These are phyloP conservation scores for Agrotis clavis DNA, from an alignment of 2,888 invertebrate species.

Conservation along the genomic window DNA sequence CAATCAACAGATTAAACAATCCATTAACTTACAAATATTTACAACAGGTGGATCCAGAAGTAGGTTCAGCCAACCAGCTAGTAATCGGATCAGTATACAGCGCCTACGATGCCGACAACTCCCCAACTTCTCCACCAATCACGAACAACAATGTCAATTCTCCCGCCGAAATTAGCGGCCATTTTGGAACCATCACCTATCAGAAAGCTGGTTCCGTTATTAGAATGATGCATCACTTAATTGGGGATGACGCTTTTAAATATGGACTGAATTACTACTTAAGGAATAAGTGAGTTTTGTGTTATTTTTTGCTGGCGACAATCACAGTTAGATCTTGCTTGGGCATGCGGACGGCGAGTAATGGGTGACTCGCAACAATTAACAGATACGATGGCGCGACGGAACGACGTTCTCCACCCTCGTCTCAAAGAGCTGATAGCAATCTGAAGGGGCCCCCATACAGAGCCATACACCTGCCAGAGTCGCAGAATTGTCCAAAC, in stretches of 20 bases:
- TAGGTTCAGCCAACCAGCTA: slow-evolving; percentile 92
- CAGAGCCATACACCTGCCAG: no score
- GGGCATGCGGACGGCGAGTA: no score
- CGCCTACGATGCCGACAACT: slow-evolving; percentile 92
- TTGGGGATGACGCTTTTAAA: slow-evolving; percentile 81
- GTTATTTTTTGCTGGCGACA: not conserved
- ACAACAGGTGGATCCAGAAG: slow-evolving; percentile 91
- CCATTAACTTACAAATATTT: not conserved
- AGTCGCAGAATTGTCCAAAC: no score
- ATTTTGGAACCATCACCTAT: slow-evolving; percentile 93
- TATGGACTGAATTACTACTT: slow-evolving; percentile 81
- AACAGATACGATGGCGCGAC: no score
- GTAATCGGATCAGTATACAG: slow-evolving; percentile 92
- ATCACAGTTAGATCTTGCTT: no score
- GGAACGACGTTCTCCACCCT: no score
- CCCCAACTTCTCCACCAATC: slow-evolving; percentile 89
- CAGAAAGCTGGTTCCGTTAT: slow-evolving; percentile 92
- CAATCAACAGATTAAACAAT: slow-evolving; percentile 65
- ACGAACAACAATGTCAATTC: slow-evolving; percentile 90
- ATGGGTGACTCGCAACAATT: no score
- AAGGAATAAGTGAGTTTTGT: slow-evolving; percentile 84
- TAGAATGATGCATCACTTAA: slow-evolving; percentile 87
- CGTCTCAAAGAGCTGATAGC: no score
- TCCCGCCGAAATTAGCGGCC: slow-evolving; percentile 91
- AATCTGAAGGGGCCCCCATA: no score